These are phyloP conservation scores for Pocillopora verrucosa DNA, from an alignment of 64 coral and sea anemone species.

Conservation along the genomic window DNA sequence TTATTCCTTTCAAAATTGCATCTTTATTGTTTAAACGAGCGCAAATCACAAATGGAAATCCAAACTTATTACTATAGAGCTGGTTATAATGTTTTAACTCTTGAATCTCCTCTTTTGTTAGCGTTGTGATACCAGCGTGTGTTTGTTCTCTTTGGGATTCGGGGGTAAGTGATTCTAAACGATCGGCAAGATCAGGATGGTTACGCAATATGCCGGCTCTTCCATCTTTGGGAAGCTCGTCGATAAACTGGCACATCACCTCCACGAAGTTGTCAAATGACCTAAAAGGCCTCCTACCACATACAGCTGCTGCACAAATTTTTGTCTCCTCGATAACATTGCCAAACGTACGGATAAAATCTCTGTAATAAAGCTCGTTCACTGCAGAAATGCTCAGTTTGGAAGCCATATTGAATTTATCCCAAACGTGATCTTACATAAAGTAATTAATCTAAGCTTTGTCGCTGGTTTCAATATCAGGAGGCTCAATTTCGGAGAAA, in stretches of 20 bases:
- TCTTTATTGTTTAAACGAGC: slow-evolving; percentile 76
- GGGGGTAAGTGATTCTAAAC: slow-evolving; percentile 45
- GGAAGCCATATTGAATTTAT: slow-evolving; percentile 28
- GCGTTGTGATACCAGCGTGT: slow-evolving; percentile 55
- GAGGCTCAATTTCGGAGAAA: neutral
- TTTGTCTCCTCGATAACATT: slow-evolving; percentile 58
- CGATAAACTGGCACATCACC: slow-evolving; percentile 47
- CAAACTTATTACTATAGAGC: slow-evolving; percentile 63
- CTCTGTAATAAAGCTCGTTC: slow-evolving; percentile 42
- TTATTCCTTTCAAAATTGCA: slow-evolving; percentile 40
- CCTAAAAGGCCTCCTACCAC: slow-evolving; percentile 34
- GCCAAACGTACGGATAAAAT: slow-evolving; percentile 67
- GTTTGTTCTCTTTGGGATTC: slow-evolving; percentile 75
- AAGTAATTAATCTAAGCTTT: no score
- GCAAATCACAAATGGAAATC: slow-evolving; percentile 80
- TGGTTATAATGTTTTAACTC: slow-evolving; percentile 42
- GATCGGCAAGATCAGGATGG: slow-evolving; percentile 54
- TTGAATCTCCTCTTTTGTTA: slow-evolving; percentile 27
- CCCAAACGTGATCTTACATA: neutral
- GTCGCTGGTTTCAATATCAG: neutral
- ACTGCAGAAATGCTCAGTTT: slow-evolving; percentile 43
- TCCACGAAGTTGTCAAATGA: slow-evolving; percentile 33
- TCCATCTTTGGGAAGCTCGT: slow-evolving; percentile 38
- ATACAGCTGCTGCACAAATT: slow-evolving; percentile 57
- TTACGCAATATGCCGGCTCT: slow-evolving; percentile 44